Conservation (phyloP, 2,113 vertebrate species). For the Siphamia tubifer region DNA sequence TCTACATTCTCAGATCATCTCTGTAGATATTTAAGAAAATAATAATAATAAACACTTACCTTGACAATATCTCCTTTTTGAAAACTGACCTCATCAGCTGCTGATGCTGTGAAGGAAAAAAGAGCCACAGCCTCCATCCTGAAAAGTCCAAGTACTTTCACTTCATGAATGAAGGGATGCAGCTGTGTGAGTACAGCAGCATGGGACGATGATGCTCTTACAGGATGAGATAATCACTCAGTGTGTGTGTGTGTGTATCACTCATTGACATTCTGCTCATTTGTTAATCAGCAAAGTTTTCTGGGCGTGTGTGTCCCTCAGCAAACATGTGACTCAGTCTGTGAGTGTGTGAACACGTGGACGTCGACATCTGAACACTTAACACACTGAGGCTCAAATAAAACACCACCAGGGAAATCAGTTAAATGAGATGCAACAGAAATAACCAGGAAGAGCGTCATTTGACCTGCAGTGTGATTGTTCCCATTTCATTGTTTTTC, state of each 20-base stretch:
- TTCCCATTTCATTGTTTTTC: background rate
- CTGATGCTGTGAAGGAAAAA: conserved; percentile 86
- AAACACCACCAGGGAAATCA: conserved; percentile 39
- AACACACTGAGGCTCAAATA: conserved; percentile 14
- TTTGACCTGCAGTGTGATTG: no score
- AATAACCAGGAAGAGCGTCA: conserved; percentile 2
- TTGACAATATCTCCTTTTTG: conserved; percentile 89
- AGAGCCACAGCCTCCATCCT: conserved; percentile 90
- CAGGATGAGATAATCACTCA: conserved; percentile 38
- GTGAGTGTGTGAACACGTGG: conserved; percentile 42
- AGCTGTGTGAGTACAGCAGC: conserved; percentile 24
- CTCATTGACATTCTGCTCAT: conserved; percentile 48
- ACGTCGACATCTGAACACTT: background rate
- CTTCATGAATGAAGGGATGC: conserved; percentile 33
- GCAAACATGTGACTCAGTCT: conserved; percentile 47
- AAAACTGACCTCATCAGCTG: conserved; percentile 88
- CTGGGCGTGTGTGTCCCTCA: conserved; percentile 29
- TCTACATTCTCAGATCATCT: background rate
- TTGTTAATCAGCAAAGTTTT: conserved; percentile 67
- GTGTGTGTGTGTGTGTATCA: conserved; percentile 25
- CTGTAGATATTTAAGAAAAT: background rate
- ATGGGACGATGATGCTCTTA: background rate
- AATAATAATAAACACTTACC: conserved; percentile 68
- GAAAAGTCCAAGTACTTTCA: conserved; percentile 11
- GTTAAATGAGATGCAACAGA: background rate